Conservation (phyloP, 2,888 invertebrate genomes). For the Palloptera scutellata region DNA sequence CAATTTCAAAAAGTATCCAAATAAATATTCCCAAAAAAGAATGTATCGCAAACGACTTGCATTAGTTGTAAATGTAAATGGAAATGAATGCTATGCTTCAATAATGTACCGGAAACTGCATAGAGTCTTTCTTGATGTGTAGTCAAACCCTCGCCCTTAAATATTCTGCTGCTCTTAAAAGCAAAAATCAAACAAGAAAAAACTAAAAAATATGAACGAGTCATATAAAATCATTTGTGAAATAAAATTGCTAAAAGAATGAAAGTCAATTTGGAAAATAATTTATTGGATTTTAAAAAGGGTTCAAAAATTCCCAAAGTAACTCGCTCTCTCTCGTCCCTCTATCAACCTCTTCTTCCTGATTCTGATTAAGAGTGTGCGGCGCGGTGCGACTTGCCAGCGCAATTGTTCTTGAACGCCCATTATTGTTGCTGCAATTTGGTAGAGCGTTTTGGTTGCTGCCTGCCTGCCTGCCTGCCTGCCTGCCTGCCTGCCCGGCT, state of each 20-base stretch:
- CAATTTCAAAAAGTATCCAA: conserved; percentile 4
- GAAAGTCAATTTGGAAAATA: conserved; percentile 47
- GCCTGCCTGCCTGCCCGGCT: conserved; percentile 25
- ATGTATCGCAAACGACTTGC: background rate
- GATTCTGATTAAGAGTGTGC: too few relatives aligned
- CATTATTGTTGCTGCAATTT: conserved; percentile 20
- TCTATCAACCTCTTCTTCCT: too few relatives aligned
- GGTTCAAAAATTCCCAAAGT: conserved; percentile 36
- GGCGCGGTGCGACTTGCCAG: too few relatives aligned
- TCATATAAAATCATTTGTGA: conserved; percentile 5
- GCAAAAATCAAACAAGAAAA: conserved; percentile 35
- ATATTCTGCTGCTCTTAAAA: conserved; percentile 13
- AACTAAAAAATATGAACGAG: conserved; percentile 14
- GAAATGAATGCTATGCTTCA: background rate
- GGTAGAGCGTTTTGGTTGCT: conserved; percentile 20
- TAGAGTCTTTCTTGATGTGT: background rate
- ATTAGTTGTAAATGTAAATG: background rate
- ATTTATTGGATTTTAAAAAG: conserved; percentile 50
- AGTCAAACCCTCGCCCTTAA: background rate
- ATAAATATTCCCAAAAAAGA: too few relatives aligned
- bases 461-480: too few relatives aligned
- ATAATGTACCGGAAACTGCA: conserved; percentile 14
- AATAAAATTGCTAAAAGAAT: conserved; percentile 42
- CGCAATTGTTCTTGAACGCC: too few relatives aligned
- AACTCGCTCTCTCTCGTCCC: too few relatives aligned